phyloP scores from a whole-genome alignment of 2,888 invertebrate genomes.

The Andrena bucephala region DNA sequence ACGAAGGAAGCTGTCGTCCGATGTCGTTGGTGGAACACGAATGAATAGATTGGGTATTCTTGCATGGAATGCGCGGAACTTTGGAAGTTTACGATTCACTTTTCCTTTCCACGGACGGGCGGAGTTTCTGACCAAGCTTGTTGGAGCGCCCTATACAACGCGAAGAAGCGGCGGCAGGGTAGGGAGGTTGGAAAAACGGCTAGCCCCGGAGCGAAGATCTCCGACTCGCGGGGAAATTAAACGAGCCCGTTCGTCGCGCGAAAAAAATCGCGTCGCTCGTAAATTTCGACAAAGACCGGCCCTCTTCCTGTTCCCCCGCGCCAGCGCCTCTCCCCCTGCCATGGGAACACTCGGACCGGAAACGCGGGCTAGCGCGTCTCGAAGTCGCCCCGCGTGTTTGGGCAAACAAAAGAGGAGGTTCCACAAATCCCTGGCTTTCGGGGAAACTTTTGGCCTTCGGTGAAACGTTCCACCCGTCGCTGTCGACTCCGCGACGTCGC shows the following conservation, averaged over 20 bases:
- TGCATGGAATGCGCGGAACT: too few species aligned
- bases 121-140: too few species aligned
- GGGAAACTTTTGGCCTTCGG: neutral
- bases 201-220: slow-evolving; percentile 32
- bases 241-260: slow-evolving; percentile 43
- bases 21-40: too few species aligned
- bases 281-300: slow-evolving; percentile 50
- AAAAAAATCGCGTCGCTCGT: slow-evolving; percentile 61
- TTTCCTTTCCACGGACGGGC: too few species aligned
- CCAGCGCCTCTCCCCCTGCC: neutral
- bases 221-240: slow-evolving; percentile 58
- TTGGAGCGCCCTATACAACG: slow-evolving; percentile 11
- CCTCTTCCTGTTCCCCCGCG: slow-evolving; percentile 10
- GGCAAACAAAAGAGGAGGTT: neutral
- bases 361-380: neutral
- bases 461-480: neutral
- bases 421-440: neutral
- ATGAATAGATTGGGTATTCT: too few species aligned
- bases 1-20: too few species aligned
- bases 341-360: neutral
- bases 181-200: slow-evolving; percentile 38
- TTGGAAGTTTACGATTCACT: too few species aligned
- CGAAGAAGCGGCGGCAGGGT: slow-evolving; percentile 2
- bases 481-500: slow-evolving; percentile 2
- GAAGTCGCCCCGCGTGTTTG: slow-evolving; percentile 5